Evolutionary conservation across 2,113 vertebrate genomes (phyloP).

Genomic region (Climacteris rufus): DNA sequence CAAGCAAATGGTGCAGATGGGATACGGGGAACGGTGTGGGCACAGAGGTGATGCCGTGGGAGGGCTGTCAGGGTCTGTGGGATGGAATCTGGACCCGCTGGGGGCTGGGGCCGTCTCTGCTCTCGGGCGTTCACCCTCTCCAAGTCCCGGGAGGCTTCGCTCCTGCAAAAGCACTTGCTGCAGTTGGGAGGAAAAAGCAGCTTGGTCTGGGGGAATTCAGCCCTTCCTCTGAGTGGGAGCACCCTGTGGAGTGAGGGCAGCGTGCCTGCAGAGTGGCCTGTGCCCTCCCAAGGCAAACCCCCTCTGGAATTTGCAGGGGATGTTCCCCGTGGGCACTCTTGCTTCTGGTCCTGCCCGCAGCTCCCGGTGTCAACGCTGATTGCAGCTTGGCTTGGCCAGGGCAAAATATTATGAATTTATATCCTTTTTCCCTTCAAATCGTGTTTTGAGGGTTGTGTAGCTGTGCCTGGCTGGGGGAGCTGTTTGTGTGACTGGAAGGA

Average conservation of each 20-base stretch:
- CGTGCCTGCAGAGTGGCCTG: fast-evolving
- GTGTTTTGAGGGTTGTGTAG: background rate
- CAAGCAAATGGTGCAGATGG: background rate
- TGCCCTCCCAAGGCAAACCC: fast-evolving
- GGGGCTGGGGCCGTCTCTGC: fast-evolving
- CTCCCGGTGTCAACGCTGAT: fast-evolving
- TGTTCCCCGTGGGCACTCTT: fast-evolving
- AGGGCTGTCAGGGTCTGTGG: background rate
- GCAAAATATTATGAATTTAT: fast-evolving
- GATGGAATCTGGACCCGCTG: background rate
- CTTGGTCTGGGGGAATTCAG: background rate
- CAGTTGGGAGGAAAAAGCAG: background rate
- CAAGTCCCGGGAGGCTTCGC: fast-evolving
- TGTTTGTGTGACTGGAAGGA: fast-evolving
- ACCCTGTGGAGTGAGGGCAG: fast-evolving
- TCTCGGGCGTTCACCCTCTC: background rate
- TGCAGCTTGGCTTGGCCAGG: fast-evolving
- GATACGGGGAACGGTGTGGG: fast-evolving
- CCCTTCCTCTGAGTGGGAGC: fast-evolving
- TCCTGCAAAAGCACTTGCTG: background rate
- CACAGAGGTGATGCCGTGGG: background rate
- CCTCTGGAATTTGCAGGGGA: fast-evolving
- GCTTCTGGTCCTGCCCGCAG: background rate
- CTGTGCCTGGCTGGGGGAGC: fast-evolving
- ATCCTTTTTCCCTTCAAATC: fast-evolving